A percentile compares a stretch with the other conserved stretches of the same genome.
phyloP scores from a whole-genome alignment of 2,888 invertebrate genomes.

The Cancer borealis region DNA sequence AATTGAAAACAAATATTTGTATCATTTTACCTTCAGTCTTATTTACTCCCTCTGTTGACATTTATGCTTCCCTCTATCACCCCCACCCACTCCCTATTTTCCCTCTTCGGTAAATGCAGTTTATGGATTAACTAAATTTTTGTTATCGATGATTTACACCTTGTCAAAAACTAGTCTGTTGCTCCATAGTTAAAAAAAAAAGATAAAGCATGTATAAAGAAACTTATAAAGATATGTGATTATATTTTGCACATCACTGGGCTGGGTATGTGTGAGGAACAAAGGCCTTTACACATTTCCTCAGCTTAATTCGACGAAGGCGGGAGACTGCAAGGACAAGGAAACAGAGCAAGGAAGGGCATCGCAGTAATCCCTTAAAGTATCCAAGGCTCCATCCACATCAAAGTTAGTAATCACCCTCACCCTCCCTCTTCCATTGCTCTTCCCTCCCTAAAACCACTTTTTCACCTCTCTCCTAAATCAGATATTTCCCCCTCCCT shows the following conservation, averaged over 20 bases:
- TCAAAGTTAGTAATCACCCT: not conserved
- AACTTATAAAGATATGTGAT: not conserved
- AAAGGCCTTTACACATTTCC: not conserved
- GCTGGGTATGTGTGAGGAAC: too few species aligned
- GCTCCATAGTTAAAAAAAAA: not conserved
- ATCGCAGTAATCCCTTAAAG: not conserved
- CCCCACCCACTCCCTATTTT: not conserved
- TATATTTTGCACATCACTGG: not conserved
- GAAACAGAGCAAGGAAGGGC: not conserved
- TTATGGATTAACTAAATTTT: not conserved
- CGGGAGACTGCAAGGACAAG: not conserved
- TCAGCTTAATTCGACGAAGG: not conserved
- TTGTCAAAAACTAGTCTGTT: not conserved
- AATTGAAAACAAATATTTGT: constrained; percentile 17
- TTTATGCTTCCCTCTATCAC: not conserved
- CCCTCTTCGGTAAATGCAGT: not conserved
- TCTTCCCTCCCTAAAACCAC: not conserved
- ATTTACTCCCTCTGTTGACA: not conserved
- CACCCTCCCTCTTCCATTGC: not conserved
- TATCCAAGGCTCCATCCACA: not conserved
- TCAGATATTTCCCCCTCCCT: not conserved
- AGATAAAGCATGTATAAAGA: too few species aligned
- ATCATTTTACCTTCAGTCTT: not conserved
- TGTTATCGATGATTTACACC: not conserved
- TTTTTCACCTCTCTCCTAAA: not conserved